Base-by-base conservation (phyloP, 1,140 invertebrate species). In the Leucophenga varia region DNA sequence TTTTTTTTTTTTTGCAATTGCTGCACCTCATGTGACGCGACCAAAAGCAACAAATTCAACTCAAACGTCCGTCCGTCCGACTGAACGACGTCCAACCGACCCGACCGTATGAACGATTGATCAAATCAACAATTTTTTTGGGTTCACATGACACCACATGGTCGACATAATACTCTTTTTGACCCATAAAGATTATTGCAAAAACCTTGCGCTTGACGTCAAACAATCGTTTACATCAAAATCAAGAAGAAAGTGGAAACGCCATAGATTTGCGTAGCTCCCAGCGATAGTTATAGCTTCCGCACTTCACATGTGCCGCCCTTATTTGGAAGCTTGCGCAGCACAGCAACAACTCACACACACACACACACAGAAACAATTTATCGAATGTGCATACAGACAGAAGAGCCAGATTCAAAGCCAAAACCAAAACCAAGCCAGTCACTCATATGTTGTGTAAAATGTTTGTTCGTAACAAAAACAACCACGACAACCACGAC, bases 271-370 rank as follows among this genome's bases (percentile, higher is more conserved):
- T 72, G 52, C 63, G 64, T 64, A 53, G 64, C 64, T 52, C 49
- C 42, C 45, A 61, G 54, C 58, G 54, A 51, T 68, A 70, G 70
- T 67, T 67, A 72, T 68, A 64, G 70, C 69, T 67, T 68, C 69
- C 69, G 67, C 63, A 67, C 55, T 61, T 73, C 67, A 72, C 70
- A 70, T 70, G 64, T 70, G 64, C 63, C 61, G 71, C 63, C 70
- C 70, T 73, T 73, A 73, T 73, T 73, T 73, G 70, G 70, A 73
- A 73, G 69, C 64, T 72, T 73, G 70, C 54, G 59, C 45, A 56
- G 46, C 43, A 39, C 45, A n/a, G 45, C 39, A 42, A 21, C 47
- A 52, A 22, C 20, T 12, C 14, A 43, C n/a, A 13, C 22, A n/a
- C 31, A 36, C 20, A 36, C 8, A 41, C 25, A 34, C 35, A 28